Evolutionary conservation across 2,797 vertebrate genomes (phyloP).

Genomic region (Allenopithecus nigroviridis): DNA sequence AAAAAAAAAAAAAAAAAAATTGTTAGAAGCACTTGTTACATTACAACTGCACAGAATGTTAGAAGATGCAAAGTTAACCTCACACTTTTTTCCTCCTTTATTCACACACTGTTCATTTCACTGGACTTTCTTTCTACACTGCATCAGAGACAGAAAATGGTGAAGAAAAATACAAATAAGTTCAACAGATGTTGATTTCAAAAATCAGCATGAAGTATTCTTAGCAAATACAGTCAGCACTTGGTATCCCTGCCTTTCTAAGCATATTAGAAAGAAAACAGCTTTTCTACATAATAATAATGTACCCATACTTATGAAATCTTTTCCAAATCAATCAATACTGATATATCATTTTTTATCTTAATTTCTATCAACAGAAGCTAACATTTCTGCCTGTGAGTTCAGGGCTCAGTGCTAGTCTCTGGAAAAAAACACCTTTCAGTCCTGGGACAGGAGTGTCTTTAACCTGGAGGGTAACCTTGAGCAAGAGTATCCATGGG

Average conservation of each 20-base stretch:
- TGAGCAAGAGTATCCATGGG: neutral
- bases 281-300: constrained; percentile 52
- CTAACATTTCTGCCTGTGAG: neutral
- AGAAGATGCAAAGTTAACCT: neutral
- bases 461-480: neutral
- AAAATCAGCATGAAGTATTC: constrained; percentile 18
- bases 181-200: constrained; percentile 33
- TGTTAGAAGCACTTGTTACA: neutral
- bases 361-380: neutral
- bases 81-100: constrained; percentile 6
- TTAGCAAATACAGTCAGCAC: neutral
- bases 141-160: neutral
- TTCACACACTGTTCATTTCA: constrained; percentile 28
- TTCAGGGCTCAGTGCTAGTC: neutral
- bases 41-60: neutral
- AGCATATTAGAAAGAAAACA: constrained; percentile 48
- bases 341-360: neutral
- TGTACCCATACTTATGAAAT: neutral
- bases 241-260: constrained; percentile 33
- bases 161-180: neutral
- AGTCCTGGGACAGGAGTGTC: neutral
- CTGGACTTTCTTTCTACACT: neutral
- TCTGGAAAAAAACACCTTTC: neutral
- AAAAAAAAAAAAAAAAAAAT: neutral
- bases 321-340: constrained; percentile 41